Conservation (phyloP, 2,888 invertebrate species). For the Scrobipalpa costella region DNA sequence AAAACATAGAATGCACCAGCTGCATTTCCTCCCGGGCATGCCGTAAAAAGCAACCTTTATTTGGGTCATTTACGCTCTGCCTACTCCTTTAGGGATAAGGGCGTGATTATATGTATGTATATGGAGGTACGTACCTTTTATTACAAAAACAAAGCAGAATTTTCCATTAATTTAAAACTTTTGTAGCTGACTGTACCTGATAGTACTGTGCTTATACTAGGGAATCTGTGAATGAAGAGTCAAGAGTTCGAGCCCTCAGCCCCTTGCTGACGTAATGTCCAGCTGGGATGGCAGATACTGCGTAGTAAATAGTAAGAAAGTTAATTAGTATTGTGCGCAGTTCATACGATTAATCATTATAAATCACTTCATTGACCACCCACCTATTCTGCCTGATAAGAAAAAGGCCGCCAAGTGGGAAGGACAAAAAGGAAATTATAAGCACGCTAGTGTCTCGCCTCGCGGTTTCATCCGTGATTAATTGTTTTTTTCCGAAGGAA, state of each 20-base stretch:
- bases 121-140: too few species aligned
- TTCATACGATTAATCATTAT: slow-evolving; percentile 22
- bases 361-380: slow-evolving; percentile 6
- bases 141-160: too few species aligned
- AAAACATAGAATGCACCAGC: too few species aligned
- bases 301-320: slow-evolving; percentile 35
- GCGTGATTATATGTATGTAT: too few species aligned
- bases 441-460: too few species aligned
- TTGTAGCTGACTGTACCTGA: not conserved
- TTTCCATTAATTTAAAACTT: not conserved
- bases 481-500: too few species aligned
- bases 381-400: not conserved
- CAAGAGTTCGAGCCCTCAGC: slow-evolving; percentile 41
- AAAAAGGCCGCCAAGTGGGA: not conserved
- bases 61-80: too few species aligned
- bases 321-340: slow-evolving; percentile 34
- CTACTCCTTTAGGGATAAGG: too few species aligned
- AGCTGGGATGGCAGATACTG: slow-evolving; percentile 37
- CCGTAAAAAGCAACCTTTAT: too few species aligned
- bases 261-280: slow-evolving; percentile 38
- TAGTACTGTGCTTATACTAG: not conserved
- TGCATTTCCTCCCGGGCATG: too few species aligned
- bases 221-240: slow-evolving; percentile 51
- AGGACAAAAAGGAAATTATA: too few species aligned
- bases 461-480: too few species aligned